Evolutionary conservation across 2,797 vertebrate species (phyloP).

Genomic region (Tokudaia muenninki): DNA sequence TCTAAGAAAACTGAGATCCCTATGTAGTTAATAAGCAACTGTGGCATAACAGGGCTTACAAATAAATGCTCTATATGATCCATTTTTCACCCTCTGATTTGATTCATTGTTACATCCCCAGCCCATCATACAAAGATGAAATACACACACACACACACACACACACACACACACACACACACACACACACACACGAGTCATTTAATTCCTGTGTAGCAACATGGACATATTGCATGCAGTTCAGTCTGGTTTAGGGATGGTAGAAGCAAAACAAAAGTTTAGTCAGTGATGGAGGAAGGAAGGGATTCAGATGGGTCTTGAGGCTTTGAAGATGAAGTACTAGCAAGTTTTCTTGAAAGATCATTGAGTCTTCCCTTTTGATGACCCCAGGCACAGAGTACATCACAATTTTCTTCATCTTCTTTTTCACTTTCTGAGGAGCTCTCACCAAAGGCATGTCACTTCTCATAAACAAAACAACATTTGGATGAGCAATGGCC

Average conservation of each 20-base stretch:
- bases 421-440: constrained; percentile 94
- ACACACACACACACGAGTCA: not conserved
- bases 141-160: not conserved
- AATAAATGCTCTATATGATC: not conserved
- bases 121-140: not conserved
- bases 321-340: constrained; percentile 88
- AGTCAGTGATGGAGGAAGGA: constrained; percentile 21
- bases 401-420: constrained; percentile 91
- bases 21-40: not conserved
- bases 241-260: not conserved
- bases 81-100: not conserved
- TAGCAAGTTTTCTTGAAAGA: constrained; percentile 84
- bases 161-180: not conserved
- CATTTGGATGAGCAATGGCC: constrained; percentile 94
- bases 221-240: not conserved
- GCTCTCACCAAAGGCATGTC: constrained; percentile 92
- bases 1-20: not conserved
- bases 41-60: not conserved
- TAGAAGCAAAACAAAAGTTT: constrained; percentile 81
- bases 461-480: constrained; percentile 94
- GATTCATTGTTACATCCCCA: not conserved
- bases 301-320: not conserved
- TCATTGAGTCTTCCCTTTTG: constrained; percentile 80
- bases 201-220: constrained; percentile 24
- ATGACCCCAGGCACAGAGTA: constrained; percentile 92